Base-by-base conservation (phyloP, 2,888 invertebrate genomes). In the Cerastis rubricosa region DNA sequence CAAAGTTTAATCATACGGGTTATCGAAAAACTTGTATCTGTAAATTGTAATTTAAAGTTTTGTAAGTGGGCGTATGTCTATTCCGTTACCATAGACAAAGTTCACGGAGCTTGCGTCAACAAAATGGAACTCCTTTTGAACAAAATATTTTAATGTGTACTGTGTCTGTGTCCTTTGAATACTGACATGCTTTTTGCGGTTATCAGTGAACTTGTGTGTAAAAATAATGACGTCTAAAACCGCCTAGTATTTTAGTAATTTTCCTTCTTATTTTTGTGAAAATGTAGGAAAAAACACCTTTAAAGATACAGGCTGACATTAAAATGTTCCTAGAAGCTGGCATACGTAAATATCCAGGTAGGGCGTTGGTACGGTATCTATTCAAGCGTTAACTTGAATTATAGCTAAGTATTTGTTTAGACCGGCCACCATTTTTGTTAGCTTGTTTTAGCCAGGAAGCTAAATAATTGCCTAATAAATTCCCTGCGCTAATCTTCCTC, bases 381-480 rank as follows among this genome's bases (percentile, higher is more conserved):
- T 81, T 71, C 71, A 49, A 65, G 67, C 72, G 49, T 81, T 74
- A 63, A 72, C 71, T 76, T 83, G 59, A 84, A 78, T 80, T 84
- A 72, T 75, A 71, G 69, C 49, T 66, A 72, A 71, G 77, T 84
- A 84, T 86, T 86, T 84, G 75, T 74, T 84, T 80, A 75, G 73
- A 81, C 80, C 66, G 74, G 81, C 78, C 40, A 77, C 80, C 74
- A 84, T 78, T 88, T 88, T 88, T 85, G 83, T 74, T 78, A 70
- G 63, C 63, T 77, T 84, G 75, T 80, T 87, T 80, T 85, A 86
- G 83, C 71, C 73, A 78, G 74, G 72, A 77, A 77, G 83, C 65
- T 77, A 88, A 86, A 88, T 89, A 86, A 90, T 89, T 88, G 88
- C 88, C 83, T 85, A 85, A 90, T 91, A 91, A 90, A 91, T 91